Percentiles rank a stretch among this genome's conserved stretches.
Conservation (phyloP, 2,113 vertebrate genomes). For the Tylochromis polylepis region DNA sequence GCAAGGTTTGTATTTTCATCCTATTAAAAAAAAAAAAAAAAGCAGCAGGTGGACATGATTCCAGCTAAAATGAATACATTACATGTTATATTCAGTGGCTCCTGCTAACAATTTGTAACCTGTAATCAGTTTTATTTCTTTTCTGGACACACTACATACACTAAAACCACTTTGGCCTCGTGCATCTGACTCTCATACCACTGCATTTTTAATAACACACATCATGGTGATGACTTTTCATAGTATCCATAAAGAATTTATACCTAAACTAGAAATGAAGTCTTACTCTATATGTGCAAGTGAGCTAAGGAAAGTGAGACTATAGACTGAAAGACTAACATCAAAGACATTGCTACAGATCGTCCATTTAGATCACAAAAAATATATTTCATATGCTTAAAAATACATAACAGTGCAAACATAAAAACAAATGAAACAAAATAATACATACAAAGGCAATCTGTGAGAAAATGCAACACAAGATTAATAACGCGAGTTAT, state of each 20-base stretch:
- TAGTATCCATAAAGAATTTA: background rate
- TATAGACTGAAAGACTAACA: background rate
- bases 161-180: background rate
- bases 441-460: background rate
- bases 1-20: background rate
- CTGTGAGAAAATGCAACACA: background rate
- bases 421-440: background rate
- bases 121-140: background rate
- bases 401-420: background rate
- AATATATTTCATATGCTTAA: background rate
- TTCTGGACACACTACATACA: background rate
- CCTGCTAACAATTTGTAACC: background rate
- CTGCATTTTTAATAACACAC: background rate
- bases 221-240: background rate
- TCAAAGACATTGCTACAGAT: background rate
- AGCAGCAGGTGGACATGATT: background rate
- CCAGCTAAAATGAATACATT: background rate
- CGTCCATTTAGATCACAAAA: too few species aligned
- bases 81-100: background rate
- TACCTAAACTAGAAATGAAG: background rate
- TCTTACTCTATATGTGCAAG: background rate
- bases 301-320: background rate
- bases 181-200: background rate
- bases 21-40: background rate
- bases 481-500: background rate